phyloP scores from a whole-genome alignment of 1,140 invertebrate genomes.

The Arctopsyche grandis region DNA sequence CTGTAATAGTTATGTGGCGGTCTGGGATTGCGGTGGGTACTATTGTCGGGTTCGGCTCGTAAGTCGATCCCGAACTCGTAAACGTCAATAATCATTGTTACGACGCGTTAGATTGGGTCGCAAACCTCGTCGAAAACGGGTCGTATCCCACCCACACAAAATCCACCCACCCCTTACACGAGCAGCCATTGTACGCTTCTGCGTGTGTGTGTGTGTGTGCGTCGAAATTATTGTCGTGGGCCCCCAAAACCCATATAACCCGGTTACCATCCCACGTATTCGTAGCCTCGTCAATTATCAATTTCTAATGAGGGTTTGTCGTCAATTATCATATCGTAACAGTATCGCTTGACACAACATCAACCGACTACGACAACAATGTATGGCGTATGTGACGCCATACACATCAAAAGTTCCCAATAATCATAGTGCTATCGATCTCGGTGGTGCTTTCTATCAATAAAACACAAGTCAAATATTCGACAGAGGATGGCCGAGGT shows the following conservation, averaged over 20 bases:
- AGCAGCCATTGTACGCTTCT: no score
- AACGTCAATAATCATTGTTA: conserved; percentile 25
- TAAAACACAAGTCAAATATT: no score
- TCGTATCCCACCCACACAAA: not conserved
- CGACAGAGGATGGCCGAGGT: no score
- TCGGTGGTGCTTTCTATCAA: no score
- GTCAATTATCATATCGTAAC: conserved; percentile 24
- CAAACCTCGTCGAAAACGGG: not conserved
- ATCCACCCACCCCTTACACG: no score
- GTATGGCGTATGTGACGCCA: not conserved
- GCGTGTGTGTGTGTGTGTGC: no score
- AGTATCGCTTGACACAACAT: conserved; percentile 1
- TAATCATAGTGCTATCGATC: no score
- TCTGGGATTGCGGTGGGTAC: not conserved
- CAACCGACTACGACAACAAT: not conserved
- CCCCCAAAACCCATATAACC: no score
- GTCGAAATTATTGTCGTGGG: no score
- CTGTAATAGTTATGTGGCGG: not conserved
- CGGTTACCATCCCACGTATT: no score
- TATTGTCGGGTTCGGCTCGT: not conserved
- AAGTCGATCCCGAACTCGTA: conserved; percentile 17
- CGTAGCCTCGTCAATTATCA: no score
- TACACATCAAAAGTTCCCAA: no score
- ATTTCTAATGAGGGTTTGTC: not conserved
- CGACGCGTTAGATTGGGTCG: conserved; percentile 13